Conservation (phyloP, 2,113 vertebrate genomes). For the Laticauda laticaudata region DNA sequence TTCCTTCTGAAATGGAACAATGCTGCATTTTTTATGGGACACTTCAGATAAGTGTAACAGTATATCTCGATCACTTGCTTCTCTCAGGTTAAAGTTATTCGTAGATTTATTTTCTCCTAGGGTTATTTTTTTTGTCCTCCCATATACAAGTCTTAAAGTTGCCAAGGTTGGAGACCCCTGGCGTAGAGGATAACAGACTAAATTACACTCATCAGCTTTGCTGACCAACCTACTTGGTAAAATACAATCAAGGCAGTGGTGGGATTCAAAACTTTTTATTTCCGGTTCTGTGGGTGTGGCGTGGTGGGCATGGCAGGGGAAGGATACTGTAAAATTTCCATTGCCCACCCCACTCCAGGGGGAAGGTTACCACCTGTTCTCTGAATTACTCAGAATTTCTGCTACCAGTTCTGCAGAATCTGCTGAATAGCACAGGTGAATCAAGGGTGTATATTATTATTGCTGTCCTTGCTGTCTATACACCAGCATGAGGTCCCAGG, state of each 20-base stretch:
- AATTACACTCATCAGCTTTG: neutral
- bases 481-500: neutral
- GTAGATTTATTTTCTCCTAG: neutral
- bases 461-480: neutral
- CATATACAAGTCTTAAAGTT: no score
- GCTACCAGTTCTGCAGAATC: no score
- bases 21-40: slow-evolving; percentile 41
- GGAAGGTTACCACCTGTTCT: no score
- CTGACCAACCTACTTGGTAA: neutral
- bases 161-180: no score
- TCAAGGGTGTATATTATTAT: neutral
- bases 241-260: neutral
- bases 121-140: neutral
- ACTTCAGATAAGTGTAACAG: slow-evolving; percentile 5
- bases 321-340: no score
- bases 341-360: no score
- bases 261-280: no score
- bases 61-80: neutral
- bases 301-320: no score
- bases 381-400: no score
- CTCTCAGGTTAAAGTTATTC: neutral
- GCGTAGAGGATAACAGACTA: neutral
- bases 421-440: no score
- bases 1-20: slow-evolving; percentile 48
- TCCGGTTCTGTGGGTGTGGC: no score